Base-by-base conservation (phyloP, 1,140 invertebrate genomes). In the Lepidurus packardi region DNA sequence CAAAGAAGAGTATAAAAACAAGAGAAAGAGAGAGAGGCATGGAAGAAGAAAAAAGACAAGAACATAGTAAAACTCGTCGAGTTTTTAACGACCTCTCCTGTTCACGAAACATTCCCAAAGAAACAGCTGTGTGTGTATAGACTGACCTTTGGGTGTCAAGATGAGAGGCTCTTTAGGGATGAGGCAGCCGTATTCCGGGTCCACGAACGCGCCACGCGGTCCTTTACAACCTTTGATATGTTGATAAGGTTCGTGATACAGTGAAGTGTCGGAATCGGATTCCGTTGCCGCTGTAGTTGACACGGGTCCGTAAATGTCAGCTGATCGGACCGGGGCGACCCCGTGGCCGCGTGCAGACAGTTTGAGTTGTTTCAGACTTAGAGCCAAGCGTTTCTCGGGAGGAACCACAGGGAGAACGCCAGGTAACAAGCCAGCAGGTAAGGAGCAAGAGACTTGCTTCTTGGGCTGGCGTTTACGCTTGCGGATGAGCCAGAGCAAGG, bases 401-500 rank as follows among this genome's bases (percentile, higher is more conserved):
- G 78, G 73, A 44, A 74, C 73, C 24, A 74, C 73, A 5, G 73
- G 42, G 16, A 73, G 21, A 11, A 73, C 73, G 41, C 78, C 77
- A 44, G 34, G 53, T 44, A 78, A 9, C 34, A 53, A 53, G 43
- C 77, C 78, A 24, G 5, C 41, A 42, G 34, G 34, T 47, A 21
- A 43, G 43, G 21, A 25, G 34, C 53, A 34, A n/a, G 74, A 44
- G 16, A 79, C 90, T 82, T 91, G 90, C 81, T 92, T 92, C 83
- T 91, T 90, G 45, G 91, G 86, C 77, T 86, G 84, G 80, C 92
- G 92, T 81, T 92, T 90, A 25, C 90, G 87, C 8, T 91, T 90
- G 16, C 92, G 89, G 83, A 92, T 89, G 77, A 94, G 87, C 43
- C 92, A 88, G 1, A 91, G 87, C 10, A 89, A 90, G 81, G 90